Conservation (phyloP, 2,113 vertebrate species). For the Mystacornis crossleyi region DNA sequence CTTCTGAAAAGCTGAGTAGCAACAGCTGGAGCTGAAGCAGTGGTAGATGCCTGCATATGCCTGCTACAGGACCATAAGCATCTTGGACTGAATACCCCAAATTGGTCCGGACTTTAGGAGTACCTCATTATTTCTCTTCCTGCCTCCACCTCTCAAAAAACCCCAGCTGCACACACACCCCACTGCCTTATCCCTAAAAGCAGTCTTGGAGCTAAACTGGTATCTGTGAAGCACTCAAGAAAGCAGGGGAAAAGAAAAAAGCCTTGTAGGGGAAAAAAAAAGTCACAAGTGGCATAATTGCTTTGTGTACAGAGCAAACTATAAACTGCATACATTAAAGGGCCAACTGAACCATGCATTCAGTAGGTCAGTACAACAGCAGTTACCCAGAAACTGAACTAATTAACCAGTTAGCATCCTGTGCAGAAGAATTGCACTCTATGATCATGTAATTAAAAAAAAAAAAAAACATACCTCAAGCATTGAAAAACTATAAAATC, state of each 20-base stretch:
- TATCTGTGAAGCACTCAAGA: not conserved
- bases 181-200: not conserved
- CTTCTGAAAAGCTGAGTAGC: not conserved
- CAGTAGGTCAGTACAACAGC: not conserved
- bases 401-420: not conserved
- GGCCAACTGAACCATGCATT: not conserved
- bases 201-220: not conserved
- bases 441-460: not conserved
- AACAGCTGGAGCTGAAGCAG: not conserved
- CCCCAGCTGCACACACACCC: fast-evolving
- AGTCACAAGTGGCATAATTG: not conserved
- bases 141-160: not conserved
- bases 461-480: fast-evolving
- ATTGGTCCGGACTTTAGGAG: not conserved
- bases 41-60: not conserved
- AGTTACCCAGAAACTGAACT: not conserved
- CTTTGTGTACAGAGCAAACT: not conserved
- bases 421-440: not conserved
- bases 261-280: not conserved
- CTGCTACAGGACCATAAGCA: not conserved
- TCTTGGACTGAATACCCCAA: not conserved
- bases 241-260: too few species aligned
- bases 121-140: not conserved
- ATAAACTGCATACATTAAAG: not conserved
- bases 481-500: not conserved